Conservation (phyloP, 2,888 invertebrate genomes). For the Odontomyia ornata region DNA sequence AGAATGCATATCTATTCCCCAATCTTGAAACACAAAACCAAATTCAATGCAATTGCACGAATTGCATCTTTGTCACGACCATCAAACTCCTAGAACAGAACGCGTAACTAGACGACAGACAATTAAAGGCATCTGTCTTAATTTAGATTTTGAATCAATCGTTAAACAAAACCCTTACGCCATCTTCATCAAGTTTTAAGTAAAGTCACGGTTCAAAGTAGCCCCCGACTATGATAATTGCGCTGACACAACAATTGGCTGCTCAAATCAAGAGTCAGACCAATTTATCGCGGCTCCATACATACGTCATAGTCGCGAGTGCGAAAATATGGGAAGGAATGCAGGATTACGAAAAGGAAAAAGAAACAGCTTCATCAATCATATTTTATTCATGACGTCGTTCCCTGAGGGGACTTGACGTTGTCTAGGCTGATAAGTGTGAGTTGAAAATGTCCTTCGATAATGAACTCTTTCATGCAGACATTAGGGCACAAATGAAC, state of each 20-base stretch:
- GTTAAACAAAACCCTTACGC: neutral
- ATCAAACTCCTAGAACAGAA: neutral
- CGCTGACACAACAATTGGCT: slow-evolving; percentile 28
- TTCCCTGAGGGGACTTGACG: neutral
- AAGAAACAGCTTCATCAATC: slow-evolving; percentile 24
- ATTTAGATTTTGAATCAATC: slow-evolving; percentile 7
- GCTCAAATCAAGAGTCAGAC: slow-evolving; percentile 29
- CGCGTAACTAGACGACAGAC: neutral
- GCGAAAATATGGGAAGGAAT: neutral
- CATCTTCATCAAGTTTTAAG: neutral
- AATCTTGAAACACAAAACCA: neutral
- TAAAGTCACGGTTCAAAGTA: neutral
- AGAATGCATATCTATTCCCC: no score
- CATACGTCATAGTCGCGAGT: neutral
- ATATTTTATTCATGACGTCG: slow-evolving; percentile 30
- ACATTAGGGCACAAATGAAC: neutral
- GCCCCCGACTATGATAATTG: slow-evolving; percentile 21
- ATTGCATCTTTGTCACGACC: slow-evolving; percentile 17
- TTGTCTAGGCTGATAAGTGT: neutral
- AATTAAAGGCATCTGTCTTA: slow-evolving; percentile 34
- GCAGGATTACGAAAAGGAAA: neutral
- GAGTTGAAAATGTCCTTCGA: neutral
- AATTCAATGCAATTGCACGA: slow-evolving; percentile 21
- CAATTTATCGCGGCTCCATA: slow-evolving; percentile 19
- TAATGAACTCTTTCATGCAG: neutral